Evolutionary conservation across 2,113 vertebrate genomes (phyloP).

Genomic region (Equus przewalskii): DNA sequence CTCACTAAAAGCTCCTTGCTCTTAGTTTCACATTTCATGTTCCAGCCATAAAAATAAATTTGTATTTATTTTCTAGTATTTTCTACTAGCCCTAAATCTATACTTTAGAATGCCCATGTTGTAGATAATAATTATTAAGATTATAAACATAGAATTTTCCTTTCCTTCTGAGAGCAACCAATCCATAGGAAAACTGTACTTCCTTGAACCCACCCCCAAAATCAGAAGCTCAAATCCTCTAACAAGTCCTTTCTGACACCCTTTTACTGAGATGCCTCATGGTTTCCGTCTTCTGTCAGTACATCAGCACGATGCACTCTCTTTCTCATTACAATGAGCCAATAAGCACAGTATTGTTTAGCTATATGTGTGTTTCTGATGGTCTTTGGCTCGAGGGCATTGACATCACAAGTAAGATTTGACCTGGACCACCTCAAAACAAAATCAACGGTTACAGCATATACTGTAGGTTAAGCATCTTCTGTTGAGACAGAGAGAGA

Average conservation of each 20-base stretch:
- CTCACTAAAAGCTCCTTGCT: not conserved
- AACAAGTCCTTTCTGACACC: not conserved
- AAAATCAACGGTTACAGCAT: conserved; percentile 27
- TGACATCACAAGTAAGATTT: conserved; percentile 29
- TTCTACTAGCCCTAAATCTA: not conserved
- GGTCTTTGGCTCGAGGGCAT: not conserved
- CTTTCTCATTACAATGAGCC: not conserved
- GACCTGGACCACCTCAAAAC: not conserved
- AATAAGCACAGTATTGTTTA: conserved; percentile 4
- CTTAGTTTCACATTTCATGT: not conserved
- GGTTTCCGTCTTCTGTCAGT: not conserved
- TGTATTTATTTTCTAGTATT: not conserved
- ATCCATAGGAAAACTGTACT: not conserved
- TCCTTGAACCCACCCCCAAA: not conserved
- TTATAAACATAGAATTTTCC: not conserved
- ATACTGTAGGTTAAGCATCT: not conserved
- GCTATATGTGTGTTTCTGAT: not conserved
- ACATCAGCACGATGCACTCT: not conserved
- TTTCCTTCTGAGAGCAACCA: not conserved
- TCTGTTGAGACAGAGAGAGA: not conserved
- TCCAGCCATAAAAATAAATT: conserved; percentile 24
- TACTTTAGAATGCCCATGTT: not conserved
- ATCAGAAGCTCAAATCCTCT: not conserved
- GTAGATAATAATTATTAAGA: conserved; percentile 23
- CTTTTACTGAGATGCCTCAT: not conserved